Percentiles rank a stretch among this genome's conserved stretches.
phyloP scores from a whole-genome alignment of 2,888 invertebrate species.

The Nomada fucata region DNA sequence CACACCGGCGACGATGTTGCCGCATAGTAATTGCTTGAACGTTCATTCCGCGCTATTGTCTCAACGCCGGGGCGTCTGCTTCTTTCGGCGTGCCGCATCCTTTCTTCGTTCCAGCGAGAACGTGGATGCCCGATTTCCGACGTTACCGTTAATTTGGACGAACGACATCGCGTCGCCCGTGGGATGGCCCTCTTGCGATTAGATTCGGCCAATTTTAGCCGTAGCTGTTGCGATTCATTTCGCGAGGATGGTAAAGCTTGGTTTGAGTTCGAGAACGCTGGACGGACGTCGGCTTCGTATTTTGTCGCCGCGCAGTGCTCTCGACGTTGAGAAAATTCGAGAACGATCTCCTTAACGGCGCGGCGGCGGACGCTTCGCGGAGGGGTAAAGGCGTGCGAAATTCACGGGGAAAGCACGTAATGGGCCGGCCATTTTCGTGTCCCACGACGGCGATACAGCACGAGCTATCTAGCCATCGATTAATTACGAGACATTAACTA shows the following conservation, averaged over 20 bases:
- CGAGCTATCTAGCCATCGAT: constrained; percentile 56
- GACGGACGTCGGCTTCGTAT: too few species aligned
- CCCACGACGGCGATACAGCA: constrained; percentile 29
- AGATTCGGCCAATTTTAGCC: neutral
- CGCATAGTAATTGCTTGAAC: constrained; percentile 72
- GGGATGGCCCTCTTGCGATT: neutral
- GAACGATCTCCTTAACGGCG: too few species aligned
- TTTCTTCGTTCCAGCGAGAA: constrained; percentile 27
- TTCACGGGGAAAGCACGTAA: constrained; percentile 29
- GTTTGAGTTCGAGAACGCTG: too few species aligned
- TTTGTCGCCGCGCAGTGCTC: too few species aligned
- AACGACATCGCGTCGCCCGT: too few species aligned
- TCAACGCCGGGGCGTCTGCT: constrained; percentile 65
- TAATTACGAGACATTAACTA: constrained; percentile 69
- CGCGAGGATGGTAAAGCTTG: too few species aligned
- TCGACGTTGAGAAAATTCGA: too few species aligned
- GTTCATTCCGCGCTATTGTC: constrained; percentile 71
- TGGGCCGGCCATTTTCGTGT: constrained; percentile 32
- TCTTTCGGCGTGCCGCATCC: constrained; percentile 33
- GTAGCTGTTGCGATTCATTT: too few species aligned
- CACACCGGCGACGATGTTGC: constrained; percentile 69
- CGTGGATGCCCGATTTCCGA: constrained; percentile 1
- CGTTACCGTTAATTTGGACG: constrained; percentile 1
- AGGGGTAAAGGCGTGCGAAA: constrained; percentile 21
- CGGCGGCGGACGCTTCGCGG: too few species aligned